Base-by-base conservation (phyloP, 2,113 vertebrate genomes). In the Choloepus hoffmanni region DNA sequence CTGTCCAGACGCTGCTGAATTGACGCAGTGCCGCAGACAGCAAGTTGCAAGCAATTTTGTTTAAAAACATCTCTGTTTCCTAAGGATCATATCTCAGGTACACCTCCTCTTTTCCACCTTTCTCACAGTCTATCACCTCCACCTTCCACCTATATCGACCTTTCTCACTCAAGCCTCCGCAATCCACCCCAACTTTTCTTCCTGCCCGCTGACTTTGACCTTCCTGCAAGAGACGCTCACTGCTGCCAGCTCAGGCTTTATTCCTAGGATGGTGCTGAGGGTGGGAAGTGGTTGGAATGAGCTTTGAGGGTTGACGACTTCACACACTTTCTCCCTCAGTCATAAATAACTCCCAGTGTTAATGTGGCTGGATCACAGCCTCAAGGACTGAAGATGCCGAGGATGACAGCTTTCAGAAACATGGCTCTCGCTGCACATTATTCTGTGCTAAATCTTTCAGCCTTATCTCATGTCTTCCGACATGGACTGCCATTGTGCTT, bases 1-100 rank as follows among this genome's bases (percentile, higher is more conserved):
- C 97, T 97, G 88, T 96, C 96, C 95, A 73, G 24, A 0, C 76
- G 0, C 9, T 97, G 96, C 97, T 96, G 90, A 97, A 97, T 82
- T 0, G 18, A 5, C 1, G 0, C 36, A 19, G 8, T 14, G 19
- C 18, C 0, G 0, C 63, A 55, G 24, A 24, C 4, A 4, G 19
- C 43, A 48, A 24, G 5, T 33, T 19, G 58, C 24, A 33, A 84
- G 43, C 16, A 40, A 48, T 43, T 85, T 72, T 89, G 45, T 77
- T 65, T 72, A 33, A 53, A n/a, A 18, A 23, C 0, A 0, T 73
- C 62, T 94, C 89, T 55, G 55, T 58, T 85, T 53, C 72, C 85
- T 45, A 68, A 43, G 1, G 14, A 12, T 28, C 19, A 2, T n/a
- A 55, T 72, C 50, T 89, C 79, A 89, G 68, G 74, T 33, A 30